A percentile compares a stretch with the other conserved stretches of the same genome.
Conservation (phyloP, 2,113 vertebrate genomes). For the Ameiurus melas region DNA sequence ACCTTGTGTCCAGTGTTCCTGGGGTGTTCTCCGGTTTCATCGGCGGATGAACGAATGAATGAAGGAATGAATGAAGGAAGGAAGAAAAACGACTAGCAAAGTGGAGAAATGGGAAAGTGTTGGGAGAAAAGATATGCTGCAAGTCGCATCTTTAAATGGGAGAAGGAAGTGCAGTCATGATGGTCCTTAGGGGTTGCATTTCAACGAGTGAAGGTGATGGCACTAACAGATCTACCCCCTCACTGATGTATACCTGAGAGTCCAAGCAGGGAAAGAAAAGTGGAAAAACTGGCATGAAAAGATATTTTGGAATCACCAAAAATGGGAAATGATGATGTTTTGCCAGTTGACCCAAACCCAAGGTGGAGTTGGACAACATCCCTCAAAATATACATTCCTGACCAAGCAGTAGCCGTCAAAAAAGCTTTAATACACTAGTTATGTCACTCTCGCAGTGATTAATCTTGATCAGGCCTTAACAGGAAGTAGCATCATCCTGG, state of each 20-base stretch:
- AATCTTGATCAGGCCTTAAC: background rate
- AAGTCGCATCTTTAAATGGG: background rate
- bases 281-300: background rate
- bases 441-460: too few species aligned
- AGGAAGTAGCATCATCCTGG: slow-evolving; percentile 24
- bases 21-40: background rate
- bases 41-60: too few species aligned
- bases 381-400: background rate
- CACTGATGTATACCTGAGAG: background rate
- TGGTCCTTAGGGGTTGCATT: background rate
- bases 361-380: background rate
- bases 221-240: background rate
- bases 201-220: background rate
- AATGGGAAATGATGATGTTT: background rate
- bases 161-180: background rate
- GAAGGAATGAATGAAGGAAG: background rate
- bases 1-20: background rate
- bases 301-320: background rate
- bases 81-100: background rate
- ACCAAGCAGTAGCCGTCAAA: too few species aligned
- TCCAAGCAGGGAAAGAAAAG: background rate
- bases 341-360: background rate
- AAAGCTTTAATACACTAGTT: too few species aligned
- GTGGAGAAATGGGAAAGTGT: background rate
- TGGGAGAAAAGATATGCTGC: background rate